Percentiles rank a stretch among this genome's conserved stretches.
phyloP scores from a whole-genome alignment of 2,113 vertebrate species.

The Tachuris rubrigastra region DNA sequence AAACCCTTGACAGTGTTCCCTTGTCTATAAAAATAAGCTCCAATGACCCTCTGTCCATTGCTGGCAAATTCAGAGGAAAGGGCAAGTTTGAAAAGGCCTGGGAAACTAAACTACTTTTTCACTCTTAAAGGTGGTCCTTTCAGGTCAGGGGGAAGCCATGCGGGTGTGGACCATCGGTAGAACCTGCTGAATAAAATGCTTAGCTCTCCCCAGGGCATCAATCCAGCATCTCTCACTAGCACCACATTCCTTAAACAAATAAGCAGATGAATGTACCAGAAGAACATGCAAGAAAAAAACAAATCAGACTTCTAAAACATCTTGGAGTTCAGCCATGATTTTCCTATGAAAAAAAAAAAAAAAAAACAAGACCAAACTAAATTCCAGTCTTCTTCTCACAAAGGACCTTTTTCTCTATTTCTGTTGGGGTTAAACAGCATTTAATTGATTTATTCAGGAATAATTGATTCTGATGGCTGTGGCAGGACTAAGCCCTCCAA shows the following conservation, averaged over 20 bases:
- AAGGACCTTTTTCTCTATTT: background rate
- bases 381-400: background rate
- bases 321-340: constrained; percentile 38
- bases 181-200: background rate
- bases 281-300: background rate
- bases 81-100: background rate
- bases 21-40: constrained; percentile 43
- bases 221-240: background rate
- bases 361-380: background rate
- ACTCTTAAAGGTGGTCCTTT: constrained; percentile 63
- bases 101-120: background rate
- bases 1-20: constrained; percentile 7
- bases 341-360: background rate
- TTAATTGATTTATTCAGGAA: constrained; percentile 43
- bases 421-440: background rate
- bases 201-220: constrained; percentile 30
- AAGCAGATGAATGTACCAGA: constrained; percentile 21
- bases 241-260: constrained; percentile 26
- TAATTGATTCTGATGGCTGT: constrained; percentile 24
- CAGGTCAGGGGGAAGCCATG: constrained; percentile 3
- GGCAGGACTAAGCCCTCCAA: background rate
- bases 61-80: constrained; percentile 19
- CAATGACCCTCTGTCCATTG: constrained; percentile 4
- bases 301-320: background rate
- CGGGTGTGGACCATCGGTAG: background rate